A percentile compares a stretch with the other conserved stretches of the same genome.
These are phyloP conservation scores for Acipenser ruthenus DNA, from an alignment of 2,797 vertebrate genomes.

Conservation along the genomic window DNA sequence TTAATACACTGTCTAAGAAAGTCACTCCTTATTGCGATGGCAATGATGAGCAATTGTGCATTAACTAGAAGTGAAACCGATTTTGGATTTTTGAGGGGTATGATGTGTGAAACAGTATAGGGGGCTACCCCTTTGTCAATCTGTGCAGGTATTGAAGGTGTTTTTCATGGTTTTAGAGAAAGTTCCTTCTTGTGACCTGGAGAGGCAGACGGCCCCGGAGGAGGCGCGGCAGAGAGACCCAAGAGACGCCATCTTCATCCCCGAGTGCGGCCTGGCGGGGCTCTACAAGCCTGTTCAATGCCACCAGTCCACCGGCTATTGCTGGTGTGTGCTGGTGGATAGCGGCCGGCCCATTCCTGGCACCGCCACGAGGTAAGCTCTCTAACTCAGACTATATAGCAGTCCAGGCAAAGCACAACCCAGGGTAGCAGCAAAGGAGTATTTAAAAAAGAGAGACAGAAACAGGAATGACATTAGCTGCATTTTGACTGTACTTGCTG, in stretches of 20 bases:
- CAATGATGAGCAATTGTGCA: too few species aligned
- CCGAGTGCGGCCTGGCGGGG: conserved; percentile 79
- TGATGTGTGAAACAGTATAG: too few species aligned
- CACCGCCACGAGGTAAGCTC: conserved; percentile 83
- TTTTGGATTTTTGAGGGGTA: too few species aligned
- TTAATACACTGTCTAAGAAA: too few species aligned
- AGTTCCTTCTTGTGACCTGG: conserved; percentile 93
- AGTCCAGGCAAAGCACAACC: too few species aligned
- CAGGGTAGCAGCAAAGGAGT: too few species aligned
- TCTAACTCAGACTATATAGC: not conserved
- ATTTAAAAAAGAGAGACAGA: too few species aligned
- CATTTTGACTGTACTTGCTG: too few species aligned
- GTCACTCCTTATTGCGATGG: too few species aligned
- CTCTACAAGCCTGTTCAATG: conserved; percentile 93
- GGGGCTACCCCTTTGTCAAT: not conserved
- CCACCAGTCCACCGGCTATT: conserved; percentile 96
- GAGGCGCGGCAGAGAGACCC: conserved; percentile 78
- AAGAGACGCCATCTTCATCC: conserved; percentile 82
- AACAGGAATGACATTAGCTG: too few species aligned
- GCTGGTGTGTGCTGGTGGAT: conserved; percentile 95
- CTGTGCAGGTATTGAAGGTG: conserved; percentile 38
- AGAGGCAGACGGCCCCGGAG: conserved; percentile 84
- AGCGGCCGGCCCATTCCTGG: conserved; percentile 90
- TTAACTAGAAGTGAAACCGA: too few species aligned
- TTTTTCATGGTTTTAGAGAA: conserved; percentile 77